Evolutionary conservation across 2,888 invertebrate genomes (phyloP).

Genomic region (Agrochola macilenta): DNA sequence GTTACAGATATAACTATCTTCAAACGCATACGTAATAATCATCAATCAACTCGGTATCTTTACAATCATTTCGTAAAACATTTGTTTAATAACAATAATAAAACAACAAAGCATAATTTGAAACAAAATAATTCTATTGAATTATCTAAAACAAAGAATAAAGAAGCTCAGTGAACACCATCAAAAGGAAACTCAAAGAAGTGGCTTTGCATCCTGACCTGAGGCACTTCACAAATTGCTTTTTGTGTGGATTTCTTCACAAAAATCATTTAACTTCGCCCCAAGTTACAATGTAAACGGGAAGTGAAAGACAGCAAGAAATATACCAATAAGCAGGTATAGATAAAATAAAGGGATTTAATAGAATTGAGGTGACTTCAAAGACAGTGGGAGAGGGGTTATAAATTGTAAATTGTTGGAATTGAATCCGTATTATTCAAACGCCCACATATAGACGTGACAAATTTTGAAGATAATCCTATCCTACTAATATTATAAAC

Average conservation of each 20-base stretch:
- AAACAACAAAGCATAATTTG: slow-evolving; percentile 17
- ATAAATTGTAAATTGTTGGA: slow-evolving; percentile 16
- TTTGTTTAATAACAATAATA: background rate
- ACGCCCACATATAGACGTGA: background rate
- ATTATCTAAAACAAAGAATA: slow-evolving; percentile 30
- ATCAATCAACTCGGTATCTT: slow-evolving; percentile 16
- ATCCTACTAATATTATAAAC: too few species aligned
- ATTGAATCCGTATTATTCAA: slow-evolving; percentile 33
- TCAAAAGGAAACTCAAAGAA: slow-evolving; percentile 52
- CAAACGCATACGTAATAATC: slow-evolving; percentile 16
- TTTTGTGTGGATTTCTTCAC: slow-evolving; percentile 62
- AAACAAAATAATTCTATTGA: slow-evolving; percentile 16
- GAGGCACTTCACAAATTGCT: slow-evolving; percentile 65
- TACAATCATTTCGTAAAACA: background rate
- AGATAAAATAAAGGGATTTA: slow-evolving; percentile 37
- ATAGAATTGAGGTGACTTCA: slow-evolving; percentile 51
- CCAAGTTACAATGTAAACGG: slow-evolving; percentile 57
- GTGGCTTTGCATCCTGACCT: slow-evolving; percentile 61
- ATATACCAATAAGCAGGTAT: slow-evolving; percentile 49
- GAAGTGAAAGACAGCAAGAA: slow-evolving; percentile 51
- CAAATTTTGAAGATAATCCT: too few species aligned
- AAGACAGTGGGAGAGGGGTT: slow-evolving; percentile 24
- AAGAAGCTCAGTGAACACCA: slow-evolving; percentile 39
- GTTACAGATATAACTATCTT: background rate
- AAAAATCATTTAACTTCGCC: slow-evolving; percentile 67